phyloP scores from a whole-genome alignment of 2,888 invertebrate genomes.

The Parapristionchus giblindavisi region DNA sequence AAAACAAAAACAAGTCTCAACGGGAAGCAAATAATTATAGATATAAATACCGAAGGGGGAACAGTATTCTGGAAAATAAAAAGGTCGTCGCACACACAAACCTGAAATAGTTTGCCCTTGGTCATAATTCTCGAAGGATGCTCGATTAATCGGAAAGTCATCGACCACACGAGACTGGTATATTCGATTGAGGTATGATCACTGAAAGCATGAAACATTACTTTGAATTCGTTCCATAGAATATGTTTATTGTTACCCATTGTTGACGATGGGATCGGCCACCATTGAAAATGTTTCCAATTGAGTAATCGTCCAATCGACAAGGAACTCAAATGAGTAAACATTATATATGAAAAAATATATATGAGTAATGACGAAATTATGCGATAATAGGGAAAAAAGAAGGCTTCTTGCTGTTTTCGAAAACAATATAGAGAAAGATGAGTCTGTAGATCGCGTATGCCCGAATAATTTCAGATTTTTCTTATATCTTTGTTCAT shows the following conservation, averaged over 20 bases:
- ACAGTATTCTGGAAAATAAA: neutral
- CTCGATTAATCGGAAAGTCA: constrained; percentile 40
- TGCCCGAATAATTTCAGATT: no score
- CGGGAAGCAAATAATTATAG: neutral
- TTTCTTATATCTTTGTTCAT: neutral
- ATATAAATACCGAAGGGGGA: neutral
- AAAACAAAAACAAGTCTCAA: neutral
- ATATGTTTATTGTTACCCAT: constrained; percentile 29
- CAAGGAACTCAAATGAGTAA: no score
- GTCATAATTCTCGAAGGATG: constrained; percentile 34
- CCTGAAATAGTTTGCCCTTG: constrained; percentile 27
- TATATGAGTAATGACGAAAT: no score
- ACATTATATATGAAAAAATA: no score
- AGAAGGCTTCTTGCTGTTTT: no score
- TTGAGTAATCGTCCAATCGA: constrained; percentile 36
- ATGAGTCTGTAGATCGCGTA: no score
- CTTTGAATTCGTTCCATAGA: neutral
- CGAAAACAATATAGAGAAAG: no score
- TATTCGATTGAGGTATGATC: constrained; percentile 37
- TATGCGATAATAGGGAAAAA: no score
- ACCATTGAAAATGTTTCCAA: neutral
- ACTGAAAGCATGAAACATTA: constrained; percentile 2
- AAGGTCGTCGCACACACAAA: no score
- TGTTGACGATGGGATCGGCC: constrained; percentile 33
- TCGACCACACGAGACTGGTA: constrained; percentile 29